phyloP scores from a whole-genome alignment of 2,888 invertebrate species.

The Dynastes maya region DNA sequence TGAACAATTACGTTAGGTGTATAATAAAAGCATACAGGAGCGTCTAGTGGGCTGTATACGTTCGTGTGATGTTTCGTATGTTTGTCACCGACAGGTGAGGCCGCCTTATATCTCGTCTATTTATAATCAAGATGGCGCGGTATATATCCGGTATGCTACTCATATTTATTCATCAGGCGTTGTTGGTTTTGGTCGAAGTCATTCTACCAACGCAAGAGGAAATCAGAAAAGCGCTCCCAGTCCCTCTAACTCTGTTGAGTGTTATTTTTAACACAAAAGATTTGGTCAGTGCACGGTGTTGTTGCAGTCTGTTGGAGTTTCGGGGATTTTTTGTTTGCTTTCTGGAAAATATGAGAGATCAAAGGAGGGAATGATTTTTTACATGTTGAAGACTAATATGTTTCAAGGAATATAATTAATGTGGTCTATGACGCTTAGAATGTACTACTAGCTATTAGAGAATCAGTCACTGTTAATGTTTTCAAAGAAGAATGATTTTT shows the following conservation, averaged over 20 bases:
- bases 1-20: constrained; percentile 13
- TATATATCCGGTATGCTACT: constrained; percentile 38
- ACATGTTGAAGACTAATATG: constrained; percentile 1
- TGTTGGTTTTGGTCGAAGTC: constrained; percentile 23
- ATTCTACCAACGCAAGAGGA: neutral
- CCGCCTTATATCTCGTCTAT: constrained; percentile 58
- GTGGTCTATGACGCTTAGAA: neutral
- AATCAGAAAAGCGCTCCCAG: neutral
- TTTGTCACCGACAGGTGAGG: constrained; percentile 45
- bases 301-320: constrained; percentile 1
- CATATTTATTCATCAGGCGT: constrained; percentile 36
- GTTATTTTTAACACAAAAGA: constrained; percentile 41
- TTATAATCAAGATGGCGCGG: constrained; percentile 56
- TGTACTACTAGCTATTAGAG: constrained; percentile 2
- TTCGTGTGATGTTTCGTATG: constrained; percentile 2
- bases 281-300: constrained; percentile 29
- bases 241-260: neutral
- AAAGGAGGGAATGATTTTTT: constrained; percentile 4
- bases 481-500: no score
- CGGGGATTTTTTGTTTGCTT: constrained; percentile 2
- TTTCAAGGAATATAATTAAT: constrained; percentile 8
- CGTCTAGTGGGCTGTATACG: neutral
- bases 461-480: neutral
- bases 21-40: constrained; percentile 2
- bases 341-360: constrained; percentile 15